These are phyloP conservation scores for Atta texana DNA, from an alignment of 1,140 invertebrate species.

Conservation along the genomic window DNA sequence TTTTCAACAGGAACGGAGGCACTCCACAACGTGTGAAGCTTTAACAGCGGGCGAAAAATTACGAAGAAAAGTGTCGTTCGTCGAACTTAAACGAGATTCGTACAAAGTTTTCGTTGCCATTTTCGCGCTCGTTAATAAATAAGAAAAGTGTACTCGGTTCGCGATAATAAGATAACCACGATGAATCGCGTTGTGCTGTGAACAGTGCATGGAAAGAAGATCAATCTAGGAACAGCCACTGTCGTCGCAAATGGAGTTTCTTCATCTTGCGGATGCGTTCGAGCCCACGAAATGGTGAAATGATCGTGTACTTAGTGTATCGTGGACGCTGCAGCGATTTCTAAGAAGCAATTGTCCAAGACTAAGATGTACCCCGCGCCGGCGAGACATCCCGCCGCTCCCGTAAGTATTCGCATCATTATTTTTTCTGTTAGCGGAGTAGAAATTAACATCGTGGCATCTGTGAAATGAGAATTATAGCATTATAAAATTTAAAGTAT, in stretches of 20 bases:
- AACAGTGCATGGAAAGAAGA: constrained; percentile 49
- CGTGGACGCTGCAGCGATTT: constrained; percentile 68
- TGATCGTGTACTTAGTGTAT: constrained; percentile 72
- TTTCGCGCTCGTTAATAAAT: constrained; percentile 14
- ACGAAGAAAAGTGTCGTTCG: constrained; percentile 21
- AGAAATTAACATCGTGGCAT: neutral
- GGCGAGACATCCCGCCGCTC: constrained; percentile 88
- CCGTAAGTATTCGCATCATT: constrained; percentile 84
- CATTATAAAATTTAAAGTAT: neutral
- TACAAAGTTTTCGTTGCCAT: neutral
- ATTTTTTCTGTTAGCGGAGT: constrained; percentile 9
- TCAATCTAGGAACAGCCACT: constrained; percentile 25
- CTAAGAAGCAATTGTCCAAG: constrained; percentile 72
- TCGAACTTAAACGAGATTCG: constrained; percentile 22
- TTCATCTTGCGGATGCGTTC: constrained; percentile 69
- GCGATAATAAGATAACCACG: constrained; percentile 40
- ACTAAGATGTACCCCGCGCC: constrained; percentile 88
- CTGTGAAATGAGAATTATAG: neutral
- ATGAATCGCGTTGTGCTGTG: constrained; percentile 68
- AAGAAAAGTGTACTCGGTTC: constrained; percentile 16
- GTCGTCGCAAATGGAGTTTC: constrained; percentile 52
- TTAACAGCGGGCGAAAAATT: neutral
- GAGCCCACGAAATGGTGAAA: constrained; percentile 76
- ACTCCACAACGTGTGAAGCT: neutral
- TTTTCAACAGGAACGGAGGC: neutral